Evolutionary conservation across 2,797 vertebrate species (phyloP).

Genomic region (Cossypha caffra): DNA sequence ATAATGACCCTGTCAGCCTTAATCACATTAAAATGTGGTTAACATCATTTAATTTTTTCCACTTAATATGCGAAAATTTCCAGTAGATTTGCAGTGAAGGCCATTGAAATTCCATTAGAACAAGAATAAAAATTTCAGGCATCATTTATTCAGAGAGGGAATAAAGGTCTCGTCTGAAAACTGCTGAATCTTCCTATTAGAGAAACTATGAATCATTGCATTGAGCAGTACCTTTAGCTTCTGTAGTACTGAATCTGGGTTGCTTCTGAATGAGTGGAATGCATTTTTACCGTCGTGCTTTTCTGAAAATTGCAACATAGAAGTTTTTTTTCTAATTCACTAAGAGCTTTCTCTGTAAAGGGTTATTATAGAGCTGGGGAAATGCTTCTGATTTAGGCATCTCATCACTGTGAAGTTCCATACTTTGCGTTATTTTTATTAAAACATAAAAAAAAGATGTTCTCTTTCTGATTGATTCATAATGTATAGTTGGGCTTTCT

Average conservation of each 20-base stretch:
- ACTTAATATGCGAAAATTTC: conserved; percentile 99
- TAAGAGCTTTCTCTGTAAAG: background rate
- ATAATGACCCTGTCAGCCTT: conserved; percentile 99
- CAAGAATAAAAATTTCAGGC: conserved; percentile 99
- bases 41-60: conserved; percentile 99
- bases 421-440: background rate
- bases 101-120: conserved; percentile 99
- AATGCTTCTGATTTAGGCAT: background rate
- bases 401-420: background rate
- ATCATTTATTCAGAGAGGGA: conserved; percentile 99
- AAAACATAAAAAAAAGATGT: background rate
- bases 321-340: conserved; percentile 14
- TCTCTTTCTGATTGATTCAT: background rate
- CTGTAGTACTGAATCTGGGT: conserved; percentile 43
- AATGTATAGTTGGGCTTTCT: background rate
- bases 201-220: conserved; percentile 89
- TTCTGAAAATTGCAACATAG: conserved; percentile 27
- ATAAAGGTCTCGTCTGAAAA: conserved; percentile 93
- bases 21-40: conserved; percentile 99
- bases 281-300: conserved; percentile 47
- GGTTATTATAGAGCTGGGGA: background rate
- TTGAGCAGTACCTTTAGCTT: conserved; percentile 74
- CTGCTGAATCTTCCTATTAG: conserved; percentile 98
- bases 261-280: conserved; percentile 62
- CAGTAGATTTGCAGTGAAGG: conserved; percentile 99